Percentiles rank a stretch among this genome's conserved stretches.
phyloP scores from a whole-genome alignment of 2,888 invertebrate species.

The Cerastoderma edule region DNA sequence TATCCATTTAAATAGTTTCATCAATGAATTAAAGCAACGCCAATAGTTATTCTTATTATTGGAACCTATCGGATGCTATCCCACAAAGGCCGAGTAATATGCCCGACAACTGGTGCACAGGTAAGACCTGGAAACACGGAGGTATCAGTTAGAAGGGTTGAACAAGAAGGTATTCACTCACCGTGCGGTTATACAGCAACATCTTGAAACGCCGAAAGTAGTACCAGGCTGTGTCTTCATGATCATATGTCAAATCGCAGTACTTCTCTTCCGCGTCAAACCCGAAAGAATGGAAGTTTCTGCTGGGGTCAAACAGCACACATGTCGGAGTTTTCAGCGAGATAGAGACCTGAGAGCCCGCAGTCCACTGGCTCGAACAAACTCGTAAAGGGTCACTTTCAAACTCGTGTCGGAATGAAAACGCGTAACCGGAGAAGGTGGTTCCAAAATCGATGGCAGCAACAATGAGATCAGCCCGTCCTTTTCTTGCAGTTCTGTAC shows the following conservation, averaged over 20 bases:
- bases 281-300: slow-evolving; percentile 45
- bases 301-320: slow-evolving; percentile 35
- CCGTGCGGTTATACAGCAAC: slow-evolving; percentile 35
- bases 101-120: no score
- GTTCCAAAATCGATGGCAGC: slow-evolving; percentile 54
- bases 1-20: no score
- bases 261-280: slow-evolving; percentile 52
- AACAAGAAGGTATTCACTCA: no score
- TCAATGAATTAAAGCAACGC: no score
- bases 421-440: slow-evolving; percentile 50
- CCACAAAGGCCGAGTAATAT: no score
- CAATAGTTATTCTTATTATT: no score
- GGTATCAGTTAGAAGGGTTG: no score
- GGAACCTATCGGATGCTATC: no score
- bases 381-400: slow-evolving; percentile 37
- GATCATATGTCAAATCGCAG: slow-evolving; percentile 33
- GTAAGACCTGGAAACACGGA: no score
- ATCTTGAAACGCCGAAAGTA: slow-evolving; percentile 51
- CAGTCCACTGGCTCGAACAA: slow-evolving; percentile 32
- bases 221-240: slow-evolving; percentile 38
- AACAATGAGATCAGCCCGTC: slow-evolving; percentile 15
- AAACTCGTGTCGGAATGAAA: slow-evolving; percentile 46
- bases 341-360: slow-evolving; percentile 29
- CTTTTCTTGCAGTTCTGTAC: no score
- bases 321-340: slow-evolving; percentile 51